Percentiles rank a stretch among this genome's conserved stretches.
Evolutionary conservation across 2,888 invertebrate genomes (phyloP).

Genomic region (Heliconius ismenius): DNA sequence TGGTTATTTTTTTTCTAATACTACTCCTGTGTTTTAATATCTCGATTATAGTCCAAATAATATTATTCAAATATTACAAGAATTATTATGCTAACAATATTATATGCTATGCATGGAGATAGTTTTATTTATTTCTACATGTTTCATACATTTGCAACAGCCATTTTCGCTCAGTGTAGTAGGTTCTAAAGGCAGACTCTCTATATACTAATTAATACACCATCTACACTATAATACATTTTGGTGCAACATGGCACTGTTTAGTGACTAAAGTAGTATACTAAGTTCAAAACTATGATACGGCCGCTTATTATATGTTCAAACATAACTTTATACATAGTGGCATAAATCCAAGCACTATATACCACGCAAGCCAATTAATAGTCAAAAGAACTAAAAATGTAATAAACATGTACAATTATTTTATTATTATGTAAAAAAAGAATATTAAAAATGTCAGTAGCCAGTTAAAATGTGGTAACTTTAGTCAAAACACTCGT

Average conservation of each 20-base stretch:
- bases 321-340: neutral
- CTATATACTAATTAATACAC: constrained; percentile 32
- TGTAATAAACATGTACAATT: constrained; percentile 9
- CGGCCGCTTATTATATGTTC: neutral
- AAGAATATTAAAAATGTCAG: constrained; percentile 1
- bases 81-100: neutral
- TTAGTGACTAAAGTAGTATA: constrained; percentile 13
- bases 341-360: constrained; percentile 13
- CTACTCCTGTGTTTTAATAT: too few species aligned
- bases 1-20: neutral
- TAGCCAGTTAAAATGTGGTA: constrained; percentile 32
- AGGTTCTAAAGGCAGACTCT: constrained; percentile 15
- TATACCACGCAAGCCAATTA: constrained; percentile 13
- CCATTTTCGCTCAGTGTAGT: constrained; percentile 20
- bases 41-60: neutral
- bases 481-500: constrained; percentile 29
- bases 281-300: constrained; percentile 15
- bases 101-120: too few species aligned
- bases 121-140: neutral
- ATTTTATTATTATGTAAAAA: constrained; percentile 5
- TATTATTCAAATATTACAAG: neutral
- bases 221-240: constrained; percentile 55
- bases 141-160: neutral
- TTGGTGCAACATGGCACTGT: constrained; percentile 67
- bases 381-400: constrained; percentile 12